phyloP scores from a whole-genome alignment of 2,113 vertebrate genomes.

The Delphinapterus leucas region DNA sequence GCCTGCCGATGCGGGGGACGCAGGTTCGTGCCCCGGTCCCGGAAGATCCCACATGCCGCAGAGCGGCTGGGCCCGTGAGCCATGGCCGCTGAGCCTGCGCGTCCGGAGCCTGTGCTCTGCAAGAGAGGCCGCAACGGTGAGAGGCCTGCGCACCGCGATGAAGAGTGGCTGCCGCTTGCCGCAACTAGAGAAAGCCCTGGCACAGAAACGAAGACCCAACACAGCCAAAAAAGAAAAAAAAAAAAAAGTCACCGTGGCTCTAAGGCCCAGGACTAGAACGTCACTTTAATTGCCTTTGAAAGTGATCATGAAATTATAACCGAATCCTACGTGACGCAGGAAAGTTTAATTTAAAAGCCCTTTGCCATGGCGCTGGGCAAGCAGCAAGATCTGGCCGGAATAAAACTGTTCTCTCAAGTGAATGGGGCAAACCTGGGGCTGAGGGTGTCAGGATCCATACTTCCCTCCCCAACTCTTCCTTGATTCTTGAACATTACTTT shows the following conservation, averaged over 20 bases:
- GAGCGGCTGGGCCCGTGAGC: no score
- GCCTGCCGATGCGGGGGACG: no score
- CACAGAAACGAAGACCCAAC: no score
- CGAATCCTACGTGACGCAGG: constrained; percentile 33
- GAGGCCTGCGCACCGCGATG: no score
- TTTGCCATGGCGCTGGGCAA: constrained; percentile 61
- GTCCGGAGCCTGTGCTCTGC: no score
- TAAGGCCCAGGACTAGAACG: background rate
- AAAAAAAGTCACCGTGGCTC: fast-evolving
- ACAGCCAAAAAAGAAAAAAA: no score
- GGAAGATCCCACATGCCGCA: no score
- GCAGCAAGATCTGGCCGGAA: constrained; percentile 49
- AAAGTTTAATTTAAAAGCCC: constrained; percentile 59
- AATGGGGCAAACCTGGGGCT: constrained; percentile 50
- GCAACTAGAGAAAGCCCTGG: no score
- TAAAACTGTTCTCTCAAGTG: constrained; percentile 66
- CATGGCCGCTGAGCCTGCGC: no score
- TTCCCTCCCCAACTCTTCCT: constrained; percentile 24
- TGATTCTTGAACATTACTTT: constrained; percentile 67
- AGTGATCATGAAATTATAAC: constrained; percentile 48
- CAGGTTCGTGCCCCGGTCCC: no score
- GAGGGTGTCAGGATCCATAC: fast-evolving
- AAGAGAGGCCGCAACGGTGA: no score
- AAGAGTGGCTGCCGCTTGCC: no score
- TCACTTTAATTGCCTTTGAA: constrained; percentile 31